Base-by-base conservation (phyloP, 2,113 vertebrate genomes). In the Corythoichthys haematopterus region DNA sequence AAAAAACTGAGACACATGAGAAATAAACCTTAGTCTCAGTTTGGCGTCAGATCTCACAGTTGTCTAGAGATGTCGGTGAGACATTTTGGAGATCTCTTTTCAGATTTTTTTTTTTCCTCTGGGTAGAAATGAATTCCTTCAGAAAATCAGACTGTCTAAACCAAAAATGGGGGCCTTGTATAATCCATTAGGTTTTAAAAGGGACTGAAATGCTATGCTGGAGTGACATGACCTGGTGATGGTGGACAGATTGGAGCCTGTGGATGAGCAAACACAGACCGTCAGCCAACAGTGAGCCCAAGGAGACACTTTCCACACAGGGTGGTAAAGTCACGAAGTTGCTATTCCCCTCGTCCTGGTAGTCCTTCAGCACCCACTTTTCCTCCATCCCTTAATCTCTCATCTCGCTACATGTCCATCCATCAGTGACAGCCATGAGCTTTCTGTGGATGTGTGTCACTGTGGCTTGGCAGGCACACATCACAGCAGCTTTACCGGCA, bases 371-470 rank as follows among this genome's bases (percentile, higher is more conserved):
- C 82, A 74, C 65, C 75, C 60, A 37, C 71, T 75, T 74, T 55
- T 46, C 40, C 20, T 33, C 6, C 37, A 58, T 15, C 35, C 66
- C 72, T 74, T 61, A 55, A 10, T 66, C 63, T 65, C 40, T 65
- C 59, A 43, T 70, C 8, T 52, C 57, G 68, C 43, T 71, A 74
- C 66, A 28, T 45, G 10, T 79, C 68, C 68, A 77, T 82, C 78
- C 59, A 64, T 73, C 78, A 82, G 75, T 64, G 60, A 69, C 85
- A 79, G 84, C 82, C 81, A 80, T 75, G 82, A 89, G 84, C 72
- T 74, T 80, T 69, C 81, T 82, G 80, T 84, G 77, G 72, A 84
- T 85, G 78, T 87, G 81, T 89, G 86, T 87, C 79, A 84, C 66
- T 75, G 73, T 53, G 67, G 82, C 77, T 81, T 79, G 80, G 83